Evolutionary conservation across 23 tunicate species (phyloP), one percentile per base, ranked within the genome.

Genomic region (Trididemnum nubilum): DNA sequence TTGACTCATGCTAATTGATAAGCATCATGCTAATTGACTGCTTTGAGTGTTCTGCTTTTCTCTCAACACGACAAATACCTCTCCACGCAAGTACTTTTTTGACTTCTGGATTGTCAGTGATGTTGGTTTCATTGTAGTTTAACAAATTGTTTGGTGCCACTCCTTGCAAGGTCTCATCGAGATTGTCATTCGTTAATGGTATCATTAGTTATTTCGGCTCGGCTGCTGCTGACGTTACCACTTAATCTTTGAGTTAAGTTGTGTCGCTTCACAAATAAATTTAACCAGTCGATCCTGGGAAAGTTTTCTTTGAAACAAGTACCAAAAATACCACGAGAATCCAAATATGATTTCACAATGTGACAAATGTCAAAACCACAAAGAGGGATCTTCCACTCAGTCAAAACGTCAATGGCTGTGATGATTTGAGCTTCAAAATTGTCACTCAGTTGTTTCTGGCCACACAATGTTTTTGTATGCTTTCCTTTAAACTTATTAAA

Each of bases 91-190:
- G 18, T 23, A 38, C 59, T 39, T 73, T 73, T 31, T 70, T 70
- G 12, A 22, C 40, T 34, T 33, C 26, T 5, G 76, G 76, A 70
- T 70, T 22, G 31, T 70, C 40, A 5, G 79, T 73, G 3, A 36
- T 3, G 25, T 73, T 73, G 15, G 79, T 73, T 38, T 73, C 70
- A 54, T 77, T 70, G 70, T 54, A 77, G 37, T 69, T 69, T 9
- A 31, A 69, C 18, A 69, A 27, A n/a, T 69, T 69, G 2, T 30
- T 7, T 4, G 80, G 7, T 18, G 36, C n/a, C 29, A 69, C 37
- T 4, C 37, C 74, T 12, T 30, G 7, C 36, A 30, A 4, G 2
- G n/a, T 27, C 12, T 4, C 31, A 2, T 31, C n/a, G 3, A 69
- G n/a, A 24, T 69, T 30, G 74, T 69, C 74, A 69, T 5, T 32